Base-by-base conservation (phyloP, 2,888 invertebrate species). In the Microctonus brassicae region DNA sequence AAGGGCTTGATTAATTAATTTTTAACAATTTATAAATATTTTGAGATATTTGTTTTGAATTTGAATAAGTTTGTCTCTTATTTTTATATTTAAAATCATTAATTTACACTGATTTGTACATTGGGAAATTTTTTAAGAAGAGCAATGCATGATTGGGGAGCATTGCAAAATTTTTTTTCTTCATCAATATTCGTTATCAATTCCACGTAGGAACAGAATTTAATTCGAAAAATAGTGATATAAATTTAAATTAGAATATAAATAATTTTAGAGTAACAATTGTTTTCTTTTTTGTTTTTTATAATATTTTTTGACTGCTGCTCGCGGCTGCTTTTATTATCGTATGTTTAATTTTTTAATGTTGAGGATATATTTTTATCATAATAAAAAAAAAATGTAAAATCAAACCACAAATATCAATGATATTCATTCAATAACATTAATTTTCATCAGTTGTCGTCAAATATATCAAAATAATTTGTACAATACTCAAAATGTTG, bases 1-100 rank as follows among this genome's bases (percentile, higher is more conserved):
- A 94, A 94, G 86, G 94, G 94, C 77, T 90, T 94, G 77, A 91
- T 94, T 82, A 91, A 92, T 85, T 93, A 91, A 76, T 73, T 39
- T 11, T 33, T 36, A 63, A 53, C 47, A 66, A 76, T 77, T 73
- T 64, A 69, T 55, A 68, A 72, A 74, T 70, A 74, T 70, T 72
- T 66, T 69, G 24, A 33, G 24, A 71, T 67, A 29, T 42, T 36
- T 61, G 39, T 58, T 29, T 52, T 70, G 17, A 29, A 22, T 36
- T 22, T 10, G 20, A 47, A 60, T 29, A 36, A 24, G 47, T 55
- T 73, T 75, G 70, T 39, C 29, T 29, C 3, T 29, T 29, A 17
- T 47, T 47, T 47, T 5, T 47, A 17, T 6, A 17, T 47, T 47
- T 4, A 17, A 17, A 4, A 20, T 47, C 7, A 9, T n/a, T n/a